These are phyloP conservation scores for Bungarus multicinctus DNA, from an alignment of 2,113 vertebrate species.

Conservation along the genomic window DNA sequence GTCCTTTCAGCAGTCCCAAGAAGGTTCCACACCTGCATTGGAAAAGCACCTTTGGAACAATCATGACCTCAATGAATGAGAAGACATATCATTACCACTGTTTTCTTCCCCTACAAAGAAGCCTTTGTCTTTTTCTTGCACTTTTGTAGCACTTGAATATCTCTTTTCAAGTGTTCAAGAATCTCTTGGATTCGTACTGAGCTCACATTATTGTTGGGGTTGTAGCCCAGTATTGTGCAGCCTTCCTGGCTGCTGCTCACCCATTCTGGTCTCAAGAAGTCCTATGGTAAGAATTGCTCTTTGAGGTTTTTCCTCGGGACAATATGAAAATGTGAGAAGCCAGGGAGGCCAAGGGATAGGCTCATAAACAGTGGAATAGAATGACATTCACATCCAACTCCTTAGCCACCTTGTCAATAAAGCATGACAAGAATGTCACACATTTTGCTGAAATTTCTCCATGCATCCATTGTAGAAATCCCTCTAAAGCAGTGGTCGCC, in stretches of 20 bases:
- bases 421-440: not conserved
- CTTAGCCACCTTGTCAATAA: not conserved
- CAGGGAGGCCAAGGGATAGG: not conserved
- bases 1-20: too few relatives aligned
- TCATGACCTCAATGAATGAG: too few relatives aligned
- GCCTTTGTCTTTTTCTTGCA: not conserved
- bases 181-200: not conserved
- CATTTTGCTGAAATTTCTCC: not conserved
- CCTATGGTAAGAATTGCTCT: not conserved
- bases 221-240: not conserved
- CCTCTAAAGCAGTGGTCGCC: too few relatives aligned
- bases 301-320: not conserved
- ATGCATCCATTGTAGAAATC: not conserved
- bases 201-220: not conserved
- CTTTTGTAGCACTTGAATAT: not conserved
- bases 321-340: not conserved
- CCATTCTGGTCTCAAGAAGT: not conserved
- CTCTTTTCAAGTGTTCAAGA: not conserved
- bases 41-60: too few relatives aligned
- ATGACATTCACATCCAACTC: not conserved
- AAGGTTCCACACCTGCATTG: too few relatives aligned
- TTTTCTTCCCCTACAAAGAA: not conserved
- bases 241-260: not conserved
- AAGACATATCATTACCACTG: not conserved
- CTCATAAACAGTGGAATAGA: not conserved